phyloP scores from a whole-genome alignment of 2,888 invertebrate genomes.

The Drosophila cognata region DNA sequence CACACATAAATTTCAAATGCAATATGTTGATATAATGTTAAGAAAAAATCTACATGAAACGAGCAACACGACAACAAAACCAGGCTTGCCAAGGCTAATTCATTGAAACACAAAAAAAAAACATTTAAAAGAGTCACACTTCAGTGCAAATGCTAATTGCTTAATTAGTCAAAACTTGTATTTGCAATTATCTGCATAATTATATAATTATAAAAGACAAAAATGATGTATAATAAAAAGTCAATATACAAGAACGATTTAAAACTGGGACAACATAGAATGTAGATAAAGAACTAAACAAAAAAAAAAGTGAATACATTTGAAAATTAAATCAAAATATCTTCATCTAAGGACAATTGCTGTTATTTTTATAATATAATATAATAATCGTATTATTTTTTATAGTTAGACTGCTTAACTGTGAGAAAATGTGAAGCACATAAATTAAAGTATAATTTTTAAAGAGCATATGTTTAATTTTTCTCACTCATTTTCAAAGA shows the following conservation, averaged over 20 bases:
- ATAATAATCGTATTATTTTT: neutral
- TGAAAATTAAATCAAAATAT: neutral
- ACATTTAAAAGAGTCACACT: constrained; percentile 38
- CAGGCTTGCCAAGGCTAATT: constrained; percentile 56
- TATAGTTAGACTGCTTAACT: neutral
- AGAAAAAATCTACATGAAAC: constrained; percentile 23
- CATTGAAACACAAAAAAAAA: constrained; percentile 3
- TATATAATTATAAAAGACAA: neutral
- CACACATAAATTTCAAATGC: constrained; percentile 37
- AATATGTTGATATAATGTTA: constrained; percentile 14
- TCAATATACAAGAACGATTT: neutral
- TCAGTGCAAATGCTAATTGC: constrained; percentile 64
- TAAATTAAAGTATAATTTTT: neutral
- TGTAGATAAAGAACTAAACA: neutral
- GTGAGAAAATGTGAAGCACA: neutral
- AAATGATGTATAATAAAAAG: neutral
- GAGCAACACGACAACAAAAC: constrained; percentile 11
- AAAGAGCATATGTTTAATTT: neutral
- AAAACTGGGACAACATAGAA: neutral
- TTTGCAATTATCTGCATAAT: constrained; percentile 35
- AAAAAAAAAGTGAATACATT: neutral
- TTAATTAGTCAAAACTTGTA: constrained; percentile 53
- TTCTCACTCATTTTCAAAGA: neutral
- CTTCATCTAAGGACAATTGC: neutral
- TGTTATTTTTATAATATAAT: neutral